Percentiles rank a stretch among this genome's conserved stretches.
These are phyloP conservation scores for Griposia aprilina DNA, from an alignment of 2,888 invertebrate species.

Conservation along the genomic window DNA sequence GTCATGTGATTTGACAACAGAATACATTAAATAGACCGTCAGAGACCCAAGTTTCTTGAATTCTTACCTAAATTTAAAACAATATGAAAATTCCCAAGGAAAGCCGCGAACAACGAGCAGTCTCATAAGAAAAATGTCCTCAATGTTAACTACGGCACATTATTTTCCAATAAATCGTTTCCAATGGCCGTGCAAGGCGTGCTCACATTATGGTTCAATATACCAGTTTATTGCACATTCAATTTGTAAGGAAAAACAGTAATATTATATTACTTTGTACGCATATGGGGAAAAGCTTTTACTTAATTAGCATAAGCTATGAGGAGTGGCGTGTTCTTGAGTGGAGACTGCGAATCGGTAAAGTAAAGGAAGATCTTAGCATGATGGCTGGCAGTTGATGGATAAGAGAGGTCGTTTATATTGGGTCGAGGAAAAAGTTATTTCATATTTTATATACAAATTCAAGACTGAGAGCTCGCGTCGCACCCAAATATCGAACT, in stretches of 20 bases:
- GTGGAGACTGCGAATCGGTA: not conserved
- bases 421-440: too few relatives aligned
- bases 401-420: not conserved
- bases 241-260: constrained; percentile 48
- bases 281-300: constrained; percentile 32
- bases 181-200: constrained; percentile 47
- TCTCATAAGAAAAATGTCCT: constrained; percentile 47
- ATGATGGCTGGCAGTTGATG: not conserved
- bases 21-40: not conserved
- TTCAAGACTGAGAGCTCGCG: too few relatives aligned
- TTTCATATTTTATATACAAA: too few relatives aligned
- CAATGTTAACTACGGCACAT: constrained; percentile 58
- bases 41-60: not conserved
- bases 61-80: not conserved
- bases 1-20: not conserved
- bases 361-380: not conserved
- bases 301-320: constrained; percentile 27
- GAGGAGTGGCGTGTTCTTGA: not conserved
- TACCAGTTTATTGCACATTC: constrained; percentile 55
- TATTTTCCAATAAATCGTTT: constrained; percentile 60
- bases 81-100: constrained; percentile 4
- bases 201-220: constrained; percentile 43
- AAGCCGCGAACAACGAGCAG: constrained; percentile 14
- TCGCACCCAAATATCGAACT: too few relatives aligned
- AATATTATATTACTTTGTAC: constrained; percentile 32